phyloP scores from a whole-genome alignment of 64 coral and sea anemone genomes.

The Montipora cactus region DNA sequence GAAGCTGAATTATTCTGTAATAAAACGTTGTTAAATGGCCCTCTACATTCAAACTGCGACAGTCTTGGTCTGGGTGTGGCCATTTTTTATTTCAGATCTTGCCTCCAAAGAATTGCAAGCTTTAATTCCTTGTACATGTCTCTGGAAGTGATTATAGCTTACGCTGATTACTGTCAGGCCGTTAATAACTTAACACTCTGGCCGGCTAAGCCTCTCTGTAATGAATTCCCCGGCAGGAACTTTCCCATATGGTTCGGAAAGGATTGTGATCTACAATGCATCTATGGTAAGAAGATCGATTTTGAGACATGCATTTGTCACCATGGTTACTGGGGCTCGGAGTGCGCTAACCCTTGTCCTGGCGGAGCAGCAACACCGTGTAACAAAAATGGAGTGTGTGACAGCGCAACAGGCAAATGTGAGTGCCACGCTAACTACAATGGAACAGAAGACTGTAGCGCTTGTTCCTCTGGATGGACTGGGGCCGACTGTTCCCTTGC shows the following conservation, averaged over 20 bases:
- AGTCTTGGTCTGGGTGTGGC: constrained; percentile 63
- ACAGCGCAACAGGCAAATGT: constrained; percentile 66
- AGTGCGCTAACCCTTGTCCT: constrained; percentile 83
- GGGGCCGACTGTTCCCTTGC: constrained; percentile 93
- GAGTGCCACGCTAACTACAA: constrained; percentile 83
- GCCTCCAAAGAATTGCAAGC: constrained; percentile 71
- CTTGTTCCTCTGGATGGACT: constrained; percentile 71
- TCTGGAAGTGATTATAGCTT: constrained; percentile 83
- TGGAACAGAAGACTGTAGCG: constrained; percentile 76
- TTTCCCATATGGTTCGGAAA: constrained; percentile 93
- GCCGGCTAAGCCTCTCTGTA: constrained; percentile 85
- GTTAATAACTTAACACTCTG: constrained; percentile 69
- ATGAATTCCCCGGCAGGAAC: constrained; percentile 71
- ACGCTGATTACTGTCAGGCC: constrained; percentile 88
- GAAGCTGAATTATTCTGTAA: constrained; percentile 80
- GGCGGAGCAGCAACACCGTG: constrained; percentile 79
- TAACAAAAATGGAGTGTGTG: constrained; percentile 86
- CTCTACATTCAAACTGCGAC: constrained; percentile 71
- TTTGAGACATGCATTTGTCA: constrained; percentile 70
- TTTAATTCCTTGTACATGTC: constrained; percentile 72
- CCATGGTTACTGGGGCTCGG: constrained; percentile 84
- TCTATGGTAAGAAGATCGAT: constrained; percentile 55
- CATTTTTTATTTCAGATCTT: constrained; percentile 85
- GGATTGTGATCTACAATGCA: constrained; percentile 71
- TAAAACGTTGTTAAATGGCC: constrained; percentile 57